Conservation (phyloP, 2,888 invertebrate species). For the Pristionchus fissidentatus region DNA sequence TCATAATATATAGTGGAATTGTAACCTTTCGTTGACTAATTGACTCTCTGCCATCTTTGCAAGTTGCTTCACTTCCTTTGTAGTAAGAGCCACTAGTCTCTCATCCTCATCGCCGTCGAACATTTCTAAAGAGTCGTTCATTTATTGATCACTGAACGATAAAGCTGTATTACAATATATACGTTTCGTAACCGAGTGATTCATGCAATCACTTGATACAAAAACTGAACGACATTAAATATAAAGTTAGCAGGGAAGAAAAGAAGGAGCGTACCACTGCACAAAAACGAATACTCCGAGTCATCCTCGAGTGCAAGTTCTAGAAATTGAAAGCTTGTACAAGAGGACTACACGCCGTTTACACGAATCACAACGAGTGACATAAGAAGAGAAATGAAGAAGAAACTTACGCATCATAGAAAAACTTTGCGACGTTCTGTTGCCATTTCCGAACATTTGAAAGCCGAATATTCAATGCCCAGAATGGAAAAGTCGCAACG, state of each 20-base stretch:
- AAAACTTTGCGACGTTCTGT: constrained; percentile 1
- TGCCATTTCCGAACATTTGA: constrained; percentile 42
- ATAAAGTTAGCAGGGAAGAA: background rate
- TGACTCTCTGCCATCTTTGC: constrained; percentile 35
- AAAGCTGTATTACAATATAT: too few species aligned
- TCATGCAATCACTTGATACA: too few species aligned
- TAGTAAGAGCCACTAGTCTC: background rate
- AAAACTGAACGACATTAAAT: too few species aligned
- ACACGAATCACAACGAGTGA: background rate
- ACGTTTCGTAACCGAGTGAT: too few species aligned
- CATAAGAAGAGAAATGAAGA: background rate
- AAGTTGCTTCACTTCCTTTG: constrained; percentile 40
- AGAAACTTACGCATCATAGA: constrained; percentile 47
- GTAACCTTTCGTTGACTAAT: constrained; percentile 40
- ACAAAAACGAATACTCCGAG: constrained; percentile 19
- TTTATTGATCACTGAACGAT: background rate
- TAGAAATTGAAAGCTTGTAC: background rate
- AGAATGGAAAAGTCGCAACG: background rate
- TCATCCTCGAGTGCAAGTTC: constrained; percentile 45
- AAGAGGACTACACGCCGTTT: too few species aligned
- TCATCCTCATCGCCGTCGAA: constrained; percentile 27
- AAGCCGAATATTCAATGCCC: background rate
- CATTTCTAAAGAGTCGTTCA: background rate
- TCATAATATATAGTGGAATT: too few species aligned
- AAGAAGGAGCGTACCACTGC: background rate